A percentile compares a stretch with the other conserved stretches of the same genome.
phyloP scores from a whole-genome alignment of 37 sponge, comb jelly and placozoan species.

The Halichondria panicea region DNA sequence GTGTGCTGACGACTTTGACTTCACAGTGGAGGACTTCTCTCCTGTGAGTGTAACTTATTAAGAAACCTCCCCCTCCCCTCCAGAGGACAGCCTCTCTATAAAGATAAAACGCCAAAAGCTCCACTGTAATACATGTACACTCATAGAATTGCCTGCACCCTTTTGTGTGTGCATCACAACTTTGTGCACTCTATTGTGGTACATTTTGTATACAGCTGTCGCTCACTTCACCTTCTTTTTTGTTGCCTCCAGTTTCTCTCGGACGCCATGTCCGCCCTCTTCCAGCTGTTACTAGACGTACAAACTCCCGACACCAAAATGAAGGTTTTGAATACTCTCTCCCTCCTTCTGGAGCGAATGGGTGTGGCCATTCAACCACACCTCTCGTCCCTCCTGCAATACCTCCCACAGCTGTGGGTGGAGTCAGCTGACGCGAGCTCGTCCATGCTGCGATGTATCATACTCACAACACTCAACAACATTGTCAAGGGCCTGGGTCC shows the following conservation, averaged over 20 bases:
- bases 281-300: constrained; percentile 53
- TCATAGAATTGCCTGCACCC: too few relatives aligned
- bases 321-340: constrained; percentile 60
- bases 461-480: constrained; percentile 57
- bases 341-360: constrained; percentile 66
- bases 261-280: constrained; percentile 26
- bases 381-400: constrained; percentile 61
- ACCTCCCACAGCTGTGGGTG: constrained; percentile 72
- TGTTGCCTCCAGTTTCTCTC: constrained; percentile 50
- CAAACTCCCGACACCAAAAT: constrained; percentile 66
- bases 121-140: too few relatives aligned
- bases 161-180: too few relatives aligned
- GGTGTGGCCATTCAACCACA: constrained; percentile 70
- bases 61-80: not conserved
- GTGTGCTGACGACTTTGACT: constrained; percentile 69
- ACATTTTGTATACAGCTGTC: too few relatives aligned
- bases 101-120: not conserved
- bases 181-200: too few relatives aligned
- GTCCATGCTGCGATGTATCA: constrained; percentile 60
- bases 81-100: not conserved
- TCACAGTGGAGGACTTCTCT: constrained; percentile 49
- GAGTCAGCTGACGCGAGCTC: constrained; percentile 50
- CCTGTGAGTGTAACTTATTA: constrained; percentile 53
- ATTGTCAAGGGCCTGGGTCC: constrained; percentile 57
- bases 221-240: not conserved